Conservation (phyloP, 30 jellyfish, hydroid and myxozoan genomes). For the Rhopilema esculentum region DNA sequence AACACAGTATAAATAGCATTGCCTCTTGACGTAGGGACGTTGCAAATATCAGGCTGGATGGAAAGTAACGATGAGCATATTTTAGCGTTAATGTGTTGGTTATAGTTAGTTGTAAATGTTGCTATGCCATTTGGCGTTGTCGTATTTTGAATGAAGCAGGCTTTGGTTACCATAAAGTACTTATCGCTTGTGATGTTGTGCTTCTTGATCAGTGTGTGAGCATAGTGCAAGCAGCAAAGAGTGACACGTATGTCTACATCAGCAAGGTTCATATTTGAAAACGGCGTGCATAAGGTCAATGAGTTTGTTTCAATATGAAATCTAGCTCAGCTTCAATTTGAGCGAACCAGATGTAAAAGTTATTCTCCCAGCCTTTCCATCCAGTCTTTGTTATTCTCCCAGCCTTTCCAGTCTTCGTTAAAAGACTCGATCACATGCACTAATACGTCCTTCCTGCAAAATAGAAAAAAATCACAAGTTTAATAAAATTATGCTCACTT, state of each 20-base stretch:
- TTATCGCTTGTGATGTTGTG: neutral
- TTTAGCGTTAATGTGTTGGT: slow-evolving; percentile 3
- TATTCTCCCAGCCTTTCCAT: no score
- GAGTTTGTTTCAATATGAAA: no score
- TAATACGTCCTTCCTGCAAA: no score
- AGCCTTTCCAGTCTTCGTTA: no score
- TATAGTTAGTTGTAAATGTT: neutral
- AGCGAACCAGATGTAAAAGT: no score
- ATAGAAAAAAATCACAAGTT: no score
- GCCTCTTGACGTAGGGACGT: slow-evolving; percentile 39
- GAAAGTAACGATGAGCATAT: neutral
- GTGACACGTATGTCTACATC: neutral
- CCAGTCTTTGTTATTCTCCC: no score
- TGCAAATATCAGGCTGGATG: slow-evolving; percentile 14
- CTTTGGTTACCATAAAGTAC: neutral
- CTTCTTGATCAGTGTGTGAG: neutral
- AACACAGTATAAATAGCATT: slow-evolving; percentile 67
- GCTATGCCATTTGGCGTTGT: neutral
- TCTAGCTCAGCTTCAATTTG: no score
- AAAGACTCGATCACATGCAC: no score
- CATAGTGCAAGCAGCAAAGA: slow-evolving; percentile 35
- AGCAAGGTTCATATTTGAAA: neutral
- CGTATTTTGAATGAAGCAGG: slow-evolving; percentile 32
- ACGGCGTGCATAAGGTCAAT: no score
- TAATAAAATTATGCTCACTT: no score